phyloP scores from a whole-genome alignment of 2,113 vertebrate species.

The Thalassoma bifasciatum region DNA sequence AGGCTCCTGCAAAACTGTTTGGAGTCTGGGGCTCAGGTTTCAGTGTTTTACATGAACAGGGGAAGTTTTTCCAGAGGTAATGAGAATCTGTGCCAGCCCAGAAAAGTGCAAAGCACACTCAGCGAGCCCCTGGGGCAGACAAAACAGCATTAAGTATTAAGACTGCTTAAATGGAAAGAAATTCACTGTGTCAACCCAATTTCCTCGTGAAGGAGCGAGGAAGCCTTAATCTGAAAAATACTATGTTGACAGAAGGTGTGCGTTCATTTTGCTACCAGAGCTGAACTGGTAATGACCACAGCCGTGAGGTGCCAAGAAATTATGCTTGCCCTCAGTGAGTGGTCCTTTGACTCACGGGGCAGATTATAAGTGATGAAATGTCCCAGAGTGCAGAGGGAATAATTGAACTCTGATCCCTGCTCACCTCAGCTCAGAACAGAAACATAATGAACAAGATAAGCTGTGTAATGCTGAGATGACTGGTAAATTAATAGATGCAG shows the following conservation, averaged over 20 bases:
- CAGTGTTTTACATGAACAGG: constrained; percentile 65
- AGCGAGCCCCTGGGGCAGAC: constrained; percentile 62
- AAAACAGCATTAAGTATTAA: constrained; percentile 78
- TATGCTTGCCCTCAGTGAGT: background rate
- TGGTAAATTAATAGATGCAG: background rate
- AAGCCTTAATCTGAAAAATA: constrained; percentile 56
- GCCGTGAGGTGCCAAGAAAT: constrained; percentile 8
- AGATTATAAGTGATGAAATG: constrained; percentile 35
- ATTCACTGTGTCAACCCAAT: constrained; percentile 69
- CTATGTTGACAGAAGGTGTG: constrained; percentile 45
- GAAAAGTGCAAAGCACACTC: constrained; percentile 57
- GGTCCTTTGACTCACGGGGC: constrained; percentile 19
- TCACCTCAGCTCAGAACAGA: background rate
- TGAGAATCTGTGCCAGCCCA: constrained; percentile 61
- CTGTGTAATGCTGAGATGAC: background rate
- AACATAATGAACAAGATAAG: background rate
- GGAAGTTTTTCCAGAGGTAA: constrained; percentile 71
- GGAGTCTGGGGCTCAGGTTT: constrained; percentile 30
- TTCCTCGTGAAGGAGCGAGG: constrained; percentile 44
- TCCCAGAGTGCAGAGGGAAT: background rate
- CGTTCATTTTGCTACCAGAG: background rate
- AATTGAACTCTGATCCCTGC: background rate
- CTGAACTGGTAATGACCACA: constrained; percentile 18
- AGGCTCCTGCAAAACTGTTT: constrained; percentile 37
- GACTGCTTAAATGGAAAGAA: constrained; percentile 64